A percentile compares a stretch with the other conserved stretches of the same genome.
phyloP scores from a whole-genome alignment of 1,140 invertebrate species.

The Adoxophyes honmai region DNA sequence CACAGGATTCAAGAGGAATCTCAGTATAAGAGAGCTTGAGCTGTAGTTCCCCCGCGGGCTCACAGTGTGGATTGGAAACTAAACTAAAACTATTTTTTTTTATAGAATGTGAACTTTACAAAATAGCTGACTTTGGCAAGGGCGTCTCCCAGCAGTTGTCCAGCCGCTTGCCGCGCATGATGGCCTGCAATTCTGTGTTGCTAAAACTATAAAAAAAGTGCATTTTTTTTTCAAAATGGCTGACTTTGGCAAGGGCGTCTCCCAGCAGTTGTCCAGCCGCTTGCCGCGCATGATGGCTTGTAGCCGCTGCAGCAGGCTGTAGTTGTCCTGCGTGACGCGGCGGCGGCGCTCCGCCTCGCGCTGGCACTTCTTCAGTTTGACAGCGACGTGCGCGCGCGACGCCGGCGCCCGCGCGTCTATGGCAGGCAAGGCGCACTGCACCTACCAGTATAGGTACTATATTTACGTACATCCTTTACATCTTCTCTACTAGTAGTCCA shows the following conservation, averaged over 20 bases:
- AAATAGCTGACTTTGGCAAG: conserved; percentile 78
- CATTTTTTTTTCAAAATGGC: too few species aligned
- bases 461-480: too few species aligned
- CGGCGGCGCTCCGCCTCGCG: conserved; percentile 76
- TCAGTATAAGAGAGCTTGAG: too few species aligned
- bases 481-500: too few species aligned
- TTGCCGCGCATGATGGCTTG: conserved; percentile 74
- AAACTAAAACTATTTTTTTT: too few species aligned
- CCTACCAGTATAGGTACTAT: conserved; percentile 9
- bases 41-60: too few species aligned
- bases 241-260: conserved; percentile 76
- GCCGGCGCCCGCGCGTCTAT: conserved; percentile 77
- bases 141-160: conserved; percentile 78
- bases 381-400: conserved; percentile 71
- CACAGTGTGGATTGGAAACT: too few species aligned
- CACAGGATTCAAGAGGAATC: too few species aligned
- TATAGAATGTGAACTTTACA: too few species aligned
- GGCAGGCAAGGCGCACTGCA: conserved; percentile 70
- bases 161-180: conserved; percentile 76
- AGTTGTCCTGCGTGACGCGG: conserved; percentile 78
- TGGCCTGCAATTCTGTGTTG: conserved; percentile 65
- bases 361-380: conserved; percentile 78
- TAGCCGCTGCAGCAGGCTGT: conserved; percentile 76
- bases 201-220: too few species aligned
- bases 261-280: conserved; percentile 78